A percentile compares a stretch with the other conserved stretches of the same genome.
Conservation (phyloP, 2,888 invertebrate genomes). For the Tachina fera region DNA sequence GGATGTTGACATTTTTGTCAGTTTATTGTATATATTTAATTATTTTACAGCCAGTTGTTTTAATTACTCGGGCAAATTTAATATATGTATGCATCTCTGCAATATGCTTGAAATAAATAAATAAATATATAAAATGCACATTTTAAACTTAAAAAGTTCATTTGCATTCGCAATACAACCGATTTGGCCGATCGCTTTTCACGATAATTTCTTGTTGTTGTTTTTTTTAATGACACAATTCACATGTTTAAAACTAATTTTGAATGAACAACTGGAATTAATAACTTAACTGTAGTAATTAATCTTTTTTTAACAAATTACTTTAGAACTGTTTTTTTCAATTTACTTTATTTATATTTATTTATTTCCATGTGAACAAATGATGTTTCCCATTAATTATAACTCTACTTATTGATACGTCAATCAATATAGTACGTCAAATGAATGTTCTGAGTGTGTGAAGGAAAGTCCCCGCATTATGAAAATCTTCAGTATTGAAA, state of each 20-base stretch:
- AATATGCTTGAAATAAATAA: too few species aligned
- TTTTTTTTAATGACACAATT: not conserved
- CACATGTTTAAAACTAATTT: conserved; percentile 31
- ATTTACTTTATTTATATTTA: not conserved
- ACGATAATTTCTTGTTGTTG: not conserved
- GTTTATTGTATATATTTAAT: too few species aligned
- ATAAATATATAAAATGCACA: not conserved
- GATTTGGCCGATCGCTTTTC: not conserved
- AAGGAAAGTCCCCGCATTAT: conserved; percentile 8
- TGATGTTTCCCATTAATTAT: conserved; percentile 27
- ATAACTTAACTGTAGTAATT: conserved; percentile 17
- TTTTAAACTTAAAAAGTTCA: not conserved
- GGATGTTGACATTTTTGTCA: too few species aligned
- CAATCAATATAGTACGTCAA: conserved; percentile 8
- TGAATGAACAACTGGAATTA: conserved; percentile 5
- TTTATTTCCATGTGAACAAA: conserved; percentile 43
- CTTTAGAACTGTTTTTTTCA: conserved; percentile 12
- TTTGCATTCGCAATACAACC: not conserved
- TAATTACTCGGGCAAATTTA: too few species aligned
- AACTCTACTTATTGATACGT: conserved; percentile 32
- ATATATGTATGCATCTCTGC: too few species aligned
- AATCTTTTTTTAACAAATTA: conserved; percentile 19
- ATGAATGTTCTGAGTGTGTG: not conserved
- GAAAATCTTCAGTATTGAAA: not conserved
- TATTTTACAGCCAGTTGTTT: too few species aligned